Evolutionary conservation across 2,113 vertebrate species (phyloP), one percentile per base, ranked within the genome.

Genomic region (Eupsittula cactorum): DNA sequence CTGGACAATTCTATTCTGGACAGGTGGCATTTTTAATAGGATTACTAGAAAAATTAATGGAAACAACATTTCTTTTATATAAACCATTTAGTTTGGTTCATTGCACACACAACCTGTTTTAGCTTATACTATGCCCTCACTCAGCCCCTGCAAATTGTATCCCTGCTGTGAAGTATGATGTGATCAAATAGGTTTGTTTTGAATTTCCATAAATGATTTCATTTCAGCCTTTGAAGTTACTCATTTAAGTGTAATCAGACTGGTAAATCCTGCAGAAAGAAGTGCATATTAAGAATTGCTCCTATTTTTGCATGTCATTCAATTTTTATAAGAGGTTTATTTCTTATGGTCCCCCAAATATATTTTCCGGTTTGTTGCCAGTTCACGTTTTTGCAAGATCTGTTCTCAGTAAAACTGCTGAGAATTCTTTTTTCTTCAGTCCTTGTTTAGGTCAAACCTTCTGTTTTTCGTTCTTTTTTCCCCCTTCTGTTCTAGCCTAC

Each of bases 41-140:
- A 97, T 97, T 97, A 97, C 73, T 90, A 91, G 86, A 91, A 95
- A 97, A 97, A 95, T 92, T 97, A 97, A 96, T 97, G 91, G 82
- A 94, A 97, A 96, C 92, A 97, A 97, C 95, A 90, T 96, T 97
- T 97, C 96, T 97, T 96, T 96, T 95, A 89, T 96, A 97, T 93
- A 96, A 97, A 97, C 96, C 90, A 92, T 97, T 97, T 96, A 94
- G 86, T 96, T 92, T 95, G 95, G 94, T 97, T 97, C 97, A 95
- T 78, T 97, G 95, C 95, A 95, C 93, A 93, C 89, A 95, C 87
- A 97, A 96, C 95, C 92, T 94, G 94, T 86, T 88, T 90, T 85
- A 88, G 88, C 86, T 95, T 86, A 94, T 63, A 78, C 91, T 74
- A 1, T 96, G 92, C 95, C 95, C 87, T 95, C 77, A 73, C 77